A percentile compares a stretch with the other conserved stretches of the same genome.
phyloP scores from a whole-genome alignment of 2,113 vertebrate genomes.

The Sapajus apella region DNA sequence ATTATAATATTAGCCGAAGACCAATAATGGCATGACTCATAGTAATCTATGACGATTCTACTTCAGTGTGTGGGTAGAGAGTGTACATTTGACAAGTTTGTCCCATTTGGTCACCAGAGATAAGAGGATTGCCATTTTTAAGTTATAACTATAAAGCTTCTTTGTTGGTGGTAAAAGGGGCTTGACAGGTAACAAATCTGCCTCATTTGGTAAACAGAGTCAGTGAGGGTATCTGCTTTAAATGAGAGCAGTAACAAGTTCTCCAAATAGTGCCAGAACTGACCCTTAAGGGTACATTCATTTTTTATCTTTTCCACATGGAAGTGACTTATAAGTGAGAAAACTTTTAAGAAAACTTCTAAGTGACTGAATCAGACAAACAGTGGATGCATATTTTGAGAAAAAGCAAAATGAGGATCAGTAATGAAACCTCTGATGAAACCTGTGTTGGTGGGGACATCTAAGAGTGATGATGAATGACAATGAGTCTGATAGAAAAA shows the following conservation, averaged over 20 bases:
- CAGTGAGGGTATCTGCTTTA: not conserved
- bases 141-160: not conserved
- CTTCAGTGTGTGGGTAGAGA: not conserved
- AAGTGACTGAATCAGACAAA: conserved; percentile 3
- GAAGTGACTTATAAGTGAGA: not conserved
- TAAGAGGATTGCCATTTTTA: not conserved
- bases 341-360: not conserved
- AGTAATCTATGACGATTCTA: not conserved
- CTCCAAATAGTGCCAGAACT: not conserved
- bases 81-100: not conserved
- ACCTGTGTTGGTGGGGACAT: not conserved
- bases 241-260: not conserved
- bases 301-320: not conserved
- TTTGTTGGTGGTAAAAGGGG: not conserved
- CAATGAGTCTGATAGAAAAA: not conserved
- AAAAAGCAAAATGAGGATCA: not conserved
- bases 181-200: not conserved
- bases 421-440: not conserved
- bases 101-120: not conserved
- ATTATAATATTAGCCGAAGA: not conserved
- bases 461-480: not conserved
- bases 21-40: not conserved
- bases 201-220: not conserved
- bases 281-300: not conserved
- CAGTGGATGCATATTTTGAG: not conserved